Evolutionary conservation across 2,888 invertebrate genomes (phyloP).

Genomic region (Meteorus cinctellus): DNA sequence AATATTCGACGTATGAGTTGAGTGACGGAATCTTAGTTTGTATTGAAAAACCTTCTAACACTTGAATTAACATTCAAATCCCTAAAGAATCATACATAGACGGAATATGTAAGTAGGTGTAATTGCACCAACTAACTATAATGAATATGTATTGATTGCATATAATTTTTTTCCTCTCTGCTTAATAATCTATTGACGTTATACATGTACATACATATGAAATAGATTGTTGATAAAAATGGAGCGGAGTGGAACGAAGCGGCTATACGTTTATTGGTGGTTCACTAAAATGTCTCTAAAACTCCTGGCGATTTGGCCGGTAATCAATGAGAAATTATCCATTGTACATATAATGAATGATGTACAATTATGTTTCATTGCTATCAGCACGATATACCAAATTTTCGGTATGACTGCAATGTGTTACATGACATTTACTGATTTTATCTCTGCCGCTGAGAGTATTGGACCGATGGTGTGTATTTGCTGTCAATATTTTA

Average conservation of each 20-base stretch:
- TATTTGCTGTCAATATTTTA: slow-evolving; percentile 12
- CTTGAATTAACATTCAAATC: too few relatives aligned
- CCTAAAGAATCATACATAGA: too few relatives aligned
- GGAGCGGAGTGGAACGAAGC: slow-evolving; percentile 36
- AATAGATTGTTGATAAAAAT: background rate
- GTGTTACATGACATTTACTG: slow-evolving; percentile 46
- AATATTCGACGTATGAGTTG: background rate
- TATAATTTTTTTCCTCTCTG: too few relatives aligned
- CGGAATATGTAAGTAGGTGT: too few relatives aligned
- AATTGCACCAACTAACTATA: too few relatives aligned
- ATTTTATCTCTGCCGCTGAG: slow-evolving; percentile 50
- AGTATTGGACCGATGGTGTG: slow-evolving; percentile 52
- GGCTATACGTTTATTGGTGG: slow-evolving; percentile 42
- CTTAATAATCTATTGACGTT: too few relatives aligned
- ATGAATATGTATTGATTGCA: too few relatives aligned
- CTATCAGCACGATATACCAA: slow-evolving; percentile 37
- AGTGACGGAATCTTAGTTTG: too few relatives aligned
- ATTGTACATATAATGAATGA: slow-evolving; percentile 36
- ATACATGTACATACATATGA: too few relatives aligned
- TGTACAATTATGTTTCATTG: slow-evolving; percentile 40
- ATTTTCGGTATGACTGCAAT: slow-evolving; percentile 45
- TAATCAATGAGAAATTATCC: background rate
- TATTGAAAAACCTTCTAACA: too few relatives aligned
- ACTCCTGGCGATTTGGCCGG: slow-evolving; percentile 48
- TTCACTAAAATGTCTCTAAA: slow-evolving; percentile 45